Percentiles rank a stretch among this genome's conserved stretches.
These are phyloP conservation scores for Archilochus colubris DNA, from an alignment of 2,113 vertebrate genomes.

Conservation along the genomic window DNA sequence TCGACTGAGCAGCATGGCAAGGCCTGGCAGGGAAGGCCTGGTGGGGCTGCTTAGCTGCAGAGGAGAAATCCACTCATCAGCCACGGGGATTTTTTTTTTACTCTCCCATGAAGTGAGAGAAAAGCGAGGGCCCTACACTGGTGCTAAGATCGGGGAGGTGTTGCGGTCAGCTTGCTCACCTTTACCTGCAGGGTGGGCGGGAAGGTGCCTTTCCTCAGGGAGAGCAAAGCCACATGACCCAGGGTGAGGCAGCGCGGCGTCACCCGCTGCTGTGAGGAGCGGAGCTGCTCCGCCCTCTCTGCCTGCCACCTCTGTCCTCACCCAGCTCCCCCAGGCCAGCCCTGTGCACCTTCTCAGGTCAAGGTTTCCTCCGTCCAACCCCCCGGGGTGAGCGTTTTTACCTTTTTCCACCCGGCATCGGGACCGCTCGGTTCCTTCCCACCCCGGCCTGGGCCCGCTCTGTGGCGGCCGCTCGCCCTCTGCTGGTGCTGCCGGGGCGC, in stretches of 20 bases:
- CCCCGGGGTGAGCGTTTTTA: too few relatives aligned
- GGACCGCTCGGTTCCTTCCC: too few relatives aligned
- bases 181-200: not conserved
- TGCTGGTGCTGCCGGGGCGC: not conserved
- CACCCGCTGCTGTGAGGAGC: not conserved
- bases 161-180: not conserved
- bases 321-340: not conserved
- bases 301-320: too few relatives aligned
- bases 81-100: rapidly evolving
- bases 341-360: not conserved
- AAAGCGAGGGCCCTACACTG: too few relatives aligned
- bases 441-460: too few relatives aligned
- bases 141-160: rapidly evolving
- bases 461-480: not conserved
- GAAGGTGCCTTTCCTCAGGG: not conserved
- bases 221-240: too few relatives aligned
- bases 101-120: not conserved
- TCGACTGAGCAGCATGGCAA: not conserved
- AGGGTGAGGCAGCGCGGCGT: rapidly evolving
- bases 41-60: not conserved
- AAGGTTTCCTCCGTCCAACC: rapidly evolving
- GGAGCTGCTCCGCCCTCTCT: not conserved
- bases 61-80: not conserved
- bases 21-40: rapidly evolving
- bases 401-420: too few relatives aligned